Evolutionary conservation across 1,140 invertebrate species (phyloP), one percentile per base, ranked within the genome.

Genomic region (Sinonovacula constricta): DNA sequence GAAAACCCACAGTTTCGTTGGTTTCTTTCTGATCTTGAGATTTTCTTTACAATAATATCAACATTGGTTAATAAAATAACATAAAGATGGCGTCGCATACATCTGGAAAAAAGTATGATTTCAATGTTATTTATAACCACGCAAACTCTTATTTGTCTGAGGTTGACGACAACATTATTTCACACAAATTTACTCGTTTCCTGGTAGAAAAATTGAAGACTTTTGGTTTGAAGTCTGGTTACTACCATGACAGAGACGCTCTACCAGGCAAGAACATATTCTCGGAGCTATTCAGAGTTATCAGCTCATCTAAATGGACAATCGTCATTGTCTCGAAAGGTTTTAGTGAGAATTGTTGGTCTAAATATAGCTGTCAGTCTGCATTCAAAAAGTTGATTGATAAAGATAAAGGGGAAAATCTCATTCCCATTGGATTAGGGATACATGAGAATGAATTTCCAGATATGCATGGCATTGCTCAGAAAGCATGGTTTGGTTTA

Each of bases 211-310:
- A 45, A 18, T 18, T 45, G 7, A 45, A 45, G 18, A 45, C 7
- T 18, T 45, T 45, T 45, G 57, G 69, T 34, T 34, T 33, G 1
- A 5, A n/a, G 1, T 15, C 30, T 30, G 59, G 34, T 22, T 71
- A 60, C 18, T 71, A 71, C 36, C 69, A 71, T 60, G 69, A 71
- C 28, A 10, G 69, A 7, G 69, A 71, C 49, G 69, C 69, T 0
- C 5, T 71, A 1, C 69, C 69, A 18, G 69, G 69, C 3, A 62
- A 36, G 26, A 62, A 71, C 51, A 31, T 62, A 12, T 71, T 71
- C 34, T 24, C 7, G 10, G 69, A 71, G 51, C 49, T 71, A 30
- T 71, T 71, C 15, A 30, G 18, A 30, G 24, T 53, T 31, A 53
- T 60, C 7, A 60, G 59, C 5, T 1, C 2, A 24, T 45, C 54